A percentile compares a stretch with the other conserved stretches of the same genome.
These are phyloP conservation scores for Synergus laeviventris DNA, from an alignment of 2,888 invertebrate genomes.

Conservation along the genomic window DNA sequence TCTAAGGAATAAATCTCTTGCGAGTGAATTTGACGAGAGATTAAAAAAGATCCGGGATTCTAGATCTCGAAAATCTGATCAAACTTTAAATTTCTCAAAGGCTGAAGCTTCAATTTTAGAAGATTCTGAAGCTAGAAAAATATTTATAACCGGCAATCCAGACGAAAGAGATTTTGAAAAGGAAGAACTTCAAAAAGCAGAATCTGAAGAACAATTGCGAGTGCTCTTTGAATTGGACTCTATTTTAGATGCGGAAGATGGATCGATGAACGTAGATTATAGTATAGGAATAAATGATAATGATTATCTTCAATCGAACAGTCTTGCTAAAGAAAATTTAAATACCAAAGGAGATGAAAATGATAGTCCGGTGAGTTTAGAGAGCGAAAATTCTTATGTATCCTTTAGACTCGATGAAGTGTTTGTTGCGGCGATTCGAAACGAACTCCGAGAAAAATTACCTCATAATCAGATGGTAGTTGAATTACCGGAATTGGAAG, in stretches of 20 bases:
- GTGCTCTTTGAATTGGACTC: slow-evolving; percentile 71
- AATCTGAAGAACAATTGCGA: slow-evolving; percentile 69
- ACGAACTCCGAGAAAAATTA: slow-evolving; percentile 83
- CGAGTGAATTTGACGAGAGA: slow-evolving; percentile 79
- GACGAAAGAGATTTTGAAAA: slow-evolving; percentile 59
- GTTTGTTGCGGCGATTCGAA: slow-evolving; percentile 83
- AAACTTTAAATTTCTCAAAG: slow-evolving; percentile 8
- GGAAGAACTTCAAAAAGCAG: slow-evolving; percentile 62
- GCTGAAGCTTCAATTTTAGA: no score
- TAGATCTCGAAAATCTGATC: slow-evolving; percentile 45
- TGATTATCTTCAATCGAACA: no score
- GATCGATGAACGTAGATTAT: slow-evolving; percentile 32
- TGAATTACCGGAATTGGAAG: slow-evolving; percentile 68
- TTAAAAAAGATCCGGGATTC: slow-evolving; percentile 74
- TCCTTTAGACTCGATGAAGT: slow-evolving; percentile 83
- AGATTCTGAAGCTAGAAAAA: background rate
- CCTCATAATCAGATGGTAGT: slow-evolving; percentile 80
- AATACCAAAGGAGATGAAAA: slow-evolving; percentile 66
- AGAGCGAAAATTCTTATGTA: slow-evolving; percentile 78
- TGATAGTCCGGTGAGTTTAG: slow-evolving; percentile 76
- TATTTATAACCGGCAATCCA: background rate
- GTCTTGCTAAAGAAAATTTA: no score
- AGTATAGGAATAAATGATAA: no score
- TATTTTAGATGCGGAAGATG: slow-evolving; percentile 66
- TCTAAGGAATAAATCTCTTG: slow-evolving; percentile 76